A percentile compares a stretch with the other conserved stretches of the same genome.
Conservation (phyloP, 2,113 vertebrate species). For the Tachycineta bicolor region DNA sequence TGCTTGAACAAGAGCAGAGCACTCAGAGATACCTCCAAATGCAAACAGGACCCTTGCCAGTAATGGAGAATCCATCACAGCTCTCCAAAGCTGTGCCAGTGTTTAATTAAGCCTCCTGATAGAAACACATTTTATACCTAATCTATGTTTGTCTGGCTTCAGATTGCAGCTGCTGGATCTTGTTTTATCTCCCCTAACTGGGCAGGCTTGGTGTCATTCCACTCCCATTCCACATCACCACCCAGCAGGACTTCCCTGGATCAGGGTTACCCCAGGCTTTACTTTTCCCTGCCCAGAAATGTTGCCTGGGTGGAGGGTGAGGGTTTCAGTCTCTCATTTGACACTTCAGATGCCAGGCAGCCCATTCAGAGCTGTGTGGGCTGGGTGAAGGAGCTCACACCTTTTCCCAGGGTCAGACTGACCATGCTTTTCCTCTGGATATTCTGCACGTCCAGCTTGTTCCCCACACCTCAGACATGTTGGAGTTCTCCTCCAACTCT, state of each 20-base stretch:
- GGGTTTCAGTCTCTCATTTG: neutral
- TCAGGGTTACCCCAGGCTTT: neutral
- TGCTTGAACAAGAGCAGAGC: neutral
- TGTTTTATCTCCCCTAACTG: neutral
- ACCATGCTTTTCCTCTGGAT: neutral
- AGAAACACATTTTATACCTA: neutral
- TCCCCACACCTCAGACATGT: neutral
- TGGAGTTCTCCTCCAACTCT: neutral
- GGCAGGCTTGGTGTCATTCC: neutral
- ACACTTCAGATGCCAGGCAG: neutral
- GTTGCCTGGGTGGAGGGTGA: neutral
- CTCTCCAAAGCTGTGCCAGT: neutral
- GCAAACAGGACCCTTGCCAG: neutral
- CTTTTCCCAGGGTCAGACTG: neutral
- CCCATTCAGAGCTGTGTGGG: neutral
- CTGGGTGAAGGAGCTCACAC: neutral
- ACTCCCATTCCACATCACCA: neutral
- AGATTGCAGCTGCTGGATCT: neutral
- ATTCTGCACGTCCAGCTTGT: neutral
- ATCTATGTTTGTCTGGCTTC: neutral
- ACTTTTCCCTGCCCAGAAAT: neutral
- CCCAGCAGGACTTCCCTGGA: neutral
- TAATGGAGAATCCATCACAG: neutral
- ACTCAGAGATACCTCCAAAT: neutral
- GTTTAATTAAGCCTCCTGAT: slow-evolving; percentile 3